Evolutionary conservation across 2,113 vertebrate species (phyloP), one percentile per base, ranked within the genome.

Genomic region (Strigops habroptila): DNA sequence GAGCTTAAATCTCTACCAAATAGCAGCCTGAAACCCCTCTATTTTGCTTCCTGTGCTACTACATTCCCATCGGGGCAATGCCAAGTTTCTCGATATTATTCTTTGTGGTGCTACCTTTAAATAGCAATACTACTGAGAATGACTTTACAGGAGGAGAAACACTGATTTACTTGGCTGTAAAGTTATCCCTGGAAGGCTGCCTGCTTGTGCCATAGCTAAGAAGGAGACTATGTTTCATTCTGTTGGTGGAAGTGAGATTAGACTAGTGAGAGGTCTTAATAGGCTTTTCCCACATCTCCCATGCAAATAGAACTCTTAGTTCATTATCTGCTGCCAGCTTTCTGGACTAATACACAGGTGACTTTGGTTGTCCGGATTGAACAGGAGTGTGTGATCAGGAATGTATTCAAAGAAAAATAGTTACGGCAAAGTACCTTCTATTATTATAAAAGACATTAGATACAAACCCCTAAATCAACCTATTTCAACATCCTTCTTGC

Each of bases 1-100:
- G 55, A 83, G 83, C 80, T 97, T 97, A 97, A 97, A 97, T 96
- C 35, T 97, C 67, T 75, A 94, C 60, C 30, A 94, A 95, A 97
- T 46, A 76, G 73, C 81, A 74, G 59, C 55, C 25, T 82, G 73
- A 97, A 97, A 95, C 65, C 76, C 93, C 74, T 96, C 60, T 88
- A 52, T 96, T 97, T 97, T 97, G 63, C 92, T 95, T 95, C 83
- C 83, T 91, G 30, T 87, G 83, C 80, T 94, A 17, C 93, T 93
- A 74, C 5, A 70, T 94, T 97, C 96, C 94, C 94, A 59, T 1
- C 53, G 91, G 95, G 71, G 24, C 80, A 95, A 73, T 95, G 51
- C 37, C 64, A 35, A 85, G 44, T 91, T 97, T 96, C 68, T 95
- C 93, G 51, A 79, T 93, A 95, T 87, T 96, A 88, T 92, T 97